Percentiles rank a stretch among this genome's conserved stretches.
Evolutionary conservation across 2,888 invertebrate genomes (phyloP).

Genomic region (Selenia dentaria): DNA sequence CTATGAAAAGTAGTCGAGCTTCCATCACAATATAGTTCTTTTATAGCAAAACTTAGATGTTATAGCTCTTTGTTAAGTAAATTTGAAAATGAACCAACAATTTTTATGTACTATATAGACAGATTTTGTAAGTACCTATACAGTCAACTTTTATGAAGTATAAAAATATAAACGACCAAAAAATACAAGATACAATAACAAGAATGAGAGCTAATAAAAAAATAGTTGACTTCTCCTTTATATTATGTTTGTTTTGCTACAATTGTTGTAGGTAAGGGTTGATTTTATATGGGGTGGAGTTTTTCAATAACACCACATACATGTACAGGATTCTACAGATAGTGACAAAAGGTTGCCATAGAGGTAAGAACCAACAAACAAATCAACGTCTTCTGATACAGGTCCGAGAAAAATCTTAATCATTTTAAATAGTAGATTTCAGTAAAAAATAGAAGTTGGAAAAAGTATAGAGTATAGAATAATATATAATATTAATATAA

Average conservation of each 20-base stretch:
- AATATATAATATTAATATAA: too few species aligned
- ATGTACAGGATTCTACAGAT: too few species aligned
- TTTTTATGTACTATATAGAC: conserved; percentile 48
- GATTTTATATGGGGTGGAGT: conserved; percentile 12
- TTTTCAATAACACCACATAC: too few species aligned
- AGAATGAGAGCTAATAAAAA: conserved; percentile 46
- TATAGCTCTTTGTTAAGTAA: conserved; percentile 37
- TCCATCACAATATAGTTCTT: too few species aligned
- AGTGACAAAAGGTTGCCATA: too few species aligned
- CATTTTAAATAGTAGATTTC: too few species aligned
- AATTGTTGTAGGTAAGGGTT: conserved; percentile 26
- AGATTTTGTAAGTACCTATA: conserved; percentile 47
- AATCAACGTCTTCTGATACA: too few species aligned
- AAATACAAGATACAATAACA: conserved; percentile 49
- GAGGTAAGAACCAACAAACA: too few species aligned
- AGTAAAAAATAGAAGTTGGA: too few species aligned
- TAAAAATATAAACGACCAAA: conserved; percentile 47
- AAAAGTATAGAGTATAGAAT: too few species aligned
- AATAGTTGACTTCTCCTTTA: conserved; percentile 37
- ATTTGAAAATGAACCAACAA: conserved; percentile 44
- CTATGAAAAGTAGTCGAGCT: too few species aligned
- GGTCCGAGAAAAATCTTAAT: too few species aligned
- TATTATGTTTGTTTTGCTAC: conserved; percentile 37
- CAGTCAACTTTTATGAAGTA: conserved; percentile 57
- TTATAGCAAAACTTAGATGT: conserved; percentile 15